Evolutionary conservation across 2,888 invertebrate species (phyloP).

Genomic region (Drosophila heteroneura): DNA sequence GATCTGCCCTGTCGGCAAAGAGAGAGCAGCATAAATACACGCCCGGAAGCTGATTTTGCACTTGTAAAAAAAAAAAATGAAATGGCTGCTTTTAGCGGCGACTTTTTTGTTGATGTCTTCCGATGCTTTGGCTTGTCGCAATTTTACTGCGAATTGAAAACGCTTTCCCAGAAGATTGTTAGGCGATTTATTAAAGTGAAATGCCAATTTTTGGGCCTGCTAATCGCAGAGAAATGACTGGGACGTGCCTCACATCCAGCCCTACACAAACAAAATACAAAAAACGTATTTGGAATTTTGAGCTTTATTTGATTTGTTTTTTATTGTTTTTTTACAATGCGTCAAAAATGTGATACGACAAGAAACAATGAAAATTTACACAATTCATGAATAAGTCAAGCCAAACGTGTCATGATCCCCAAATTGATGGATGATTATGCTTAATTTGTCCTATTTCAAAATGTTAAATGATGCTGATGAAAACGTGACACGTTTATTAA

Average conservation of each 20-base stretch:
- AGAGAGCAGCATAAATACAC: constrained; percentile 31
- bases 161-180: constrained; percentile 41
- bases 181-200: constrained; percentile 67
- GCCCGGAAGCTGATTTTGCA: constrained; percentile 69
- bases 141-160: constrained; percentile 43
- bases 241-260: constrained; percentile 34
- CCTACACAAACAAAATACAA: background rate
- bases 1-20: constrained; percentile 13
- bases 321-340: constrained; percentile 51
- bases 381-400: constrained; percentile 37
- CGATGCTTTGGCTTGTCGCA: constrained; percentile 43
- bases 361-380: constrained; percentile 36
- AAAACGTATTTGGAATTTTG: constrained; percentile 5
- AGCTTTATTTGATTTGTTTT: constrained; percentile 34
- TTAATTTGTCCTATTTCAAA: constrained; percentile 37
- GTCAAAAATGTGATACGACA: constrained; percentile 42
- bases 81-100: constrained; percentile 38
- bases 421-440: constrained; percentile 40
- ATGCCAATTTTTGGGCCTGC: constrained; percentile 61
- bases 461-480: constrained; percentile 22
- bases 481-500: constrained; percentile 30
- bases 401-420: constrained; percentile 4
- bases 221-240: constrained; percentile 61
- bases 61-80: constrained; percentile 45
- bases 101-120: constrained; percentile 30